Conservation (phyloP, 2,113 vertebrate species). For the Caranx melampygus region DNA sequence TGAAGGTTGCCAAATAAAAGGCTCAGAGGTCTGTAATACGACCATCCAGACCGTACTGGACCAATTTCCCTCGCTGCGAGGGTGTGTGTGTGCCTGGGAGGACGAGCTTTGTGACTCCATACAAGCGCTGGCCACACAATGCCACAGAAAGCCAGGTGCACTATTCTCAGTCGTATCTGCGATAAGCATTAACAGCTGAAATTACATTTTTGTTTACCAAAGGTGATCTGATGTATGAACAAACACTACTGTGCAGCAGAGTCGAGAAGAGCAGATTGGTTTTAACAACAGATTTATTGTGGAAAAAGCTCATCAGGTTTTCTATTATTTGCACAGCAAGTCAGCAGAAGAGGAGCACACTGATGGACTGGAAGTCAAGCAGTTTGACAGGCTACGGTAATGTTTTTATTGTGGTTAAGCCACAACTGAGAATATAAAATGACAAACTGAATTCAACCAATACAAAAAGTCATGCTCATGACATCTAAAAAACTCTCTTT, state of each 20-base stretch:
- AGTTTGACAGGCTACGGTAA: slow-evolving; percentile 82
- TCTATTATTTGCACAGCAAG: slow-evolving; percentile 73
- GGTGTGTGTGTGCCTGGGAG: slow-evolving; percentile 83
- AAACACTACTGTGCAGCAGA: background rate
- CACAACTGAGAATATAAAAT: background rate
- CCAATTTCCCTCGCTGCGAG: slow-evolving; percentile 80
- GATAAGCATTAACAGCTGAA: slow-evolving; percentile 40
- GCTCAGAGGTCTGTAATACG: slow-evolving; percentile 81
- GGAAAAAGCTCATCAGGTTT: slow-evolving; percentile 30
- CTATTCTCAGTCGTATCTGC: slow-evolving; percentile 42
- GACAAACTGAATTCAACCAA: background rate
- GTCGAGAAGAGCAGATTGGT: background rate
- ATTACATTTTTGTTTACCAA: slow-evolving; percentile 67
- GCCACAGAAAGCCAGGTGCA: slow-evolving; percentile 85
- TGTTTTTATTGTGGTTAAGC: background rate
- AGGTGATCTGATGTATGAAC: slow-evolving; percentile 23
- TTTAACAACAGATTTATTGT: slow-evolving; percentile 19
- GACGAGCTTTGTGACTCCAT: slow-evolving; percentile 80
- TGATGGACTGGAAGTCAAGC: slow-evolving; percentile 82
- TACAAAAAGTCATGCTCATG: background rate
- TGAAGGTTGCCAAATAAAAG: slow-evolving; percentile 84
- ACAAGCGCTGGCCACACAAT: slow-evolving; percentile 80
- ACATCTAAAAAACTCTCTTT: background rate
- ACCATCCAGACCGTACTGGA: slow-evolving; percentile 82
- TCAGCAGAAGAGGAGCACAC: slow-evolving; percentile 64